Evolutionary conservation across 2,888 invertebrate genomes (phyloP).

Genomic region (Spodoptera exigua): DNA sequence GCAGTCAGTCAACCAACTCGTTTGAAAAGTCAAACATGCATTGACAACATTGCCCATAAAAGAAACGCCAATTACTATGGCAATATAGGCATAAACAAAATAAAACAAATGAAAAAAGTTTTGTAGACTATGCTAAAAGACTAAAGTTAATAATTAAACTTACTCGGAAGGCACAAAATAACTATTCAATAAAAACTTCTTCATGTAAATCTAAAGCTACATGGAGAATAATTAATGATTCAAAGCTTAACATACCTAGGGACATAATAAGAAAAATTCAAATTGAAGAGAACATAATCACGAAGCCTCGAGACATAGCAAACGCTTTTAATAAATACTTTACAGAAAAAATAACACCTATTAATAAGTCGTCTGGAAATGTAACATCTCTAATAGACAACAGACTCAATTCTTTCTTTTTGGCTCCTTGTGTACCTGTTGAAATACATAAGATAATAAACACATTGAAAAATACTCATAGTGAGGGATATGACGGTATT

Average conservation of each 20-base stretch:
- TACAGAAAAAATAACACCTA: background rate
- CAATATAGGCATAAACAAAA: background rate
- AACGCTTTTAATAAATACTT: background rate
- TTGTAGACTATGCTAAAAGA: background rate
- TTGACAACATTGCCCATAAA: conserved; percentile 4
- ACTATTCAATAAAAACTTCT: too few species aligned
- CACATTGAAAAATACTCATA: background rate
- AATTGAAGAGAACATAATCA: background rate
- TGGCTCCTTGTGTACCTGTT: background rate
- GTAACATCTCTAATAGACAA: background rate
- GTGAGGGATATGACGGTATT: background rate
- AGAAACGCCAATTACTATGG: too few species aligned
- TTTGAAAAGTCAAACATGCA: background rate
- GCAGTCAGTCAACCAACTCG: conserved; percentile 1
- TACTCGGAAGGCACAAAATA: too few species aligned
- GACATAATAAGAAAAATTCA: background rate
- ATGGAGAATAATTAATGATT: background rate
- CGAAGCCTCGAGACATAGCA: background rate
- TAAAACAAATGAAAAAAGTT: background rate
- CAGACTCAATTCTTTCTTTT: background rate
- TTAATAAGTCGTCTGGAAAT: background rate
- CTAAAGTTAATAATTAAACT: background rate
- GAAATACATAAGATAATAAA: background rate
- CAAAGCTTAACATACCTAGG: background rate
- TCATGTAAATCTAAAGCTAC: background rate